phyloP scores from a whole-genome alignment of 2,888 invertebrate genomes.

The Lathronympha strigana region DNA sequence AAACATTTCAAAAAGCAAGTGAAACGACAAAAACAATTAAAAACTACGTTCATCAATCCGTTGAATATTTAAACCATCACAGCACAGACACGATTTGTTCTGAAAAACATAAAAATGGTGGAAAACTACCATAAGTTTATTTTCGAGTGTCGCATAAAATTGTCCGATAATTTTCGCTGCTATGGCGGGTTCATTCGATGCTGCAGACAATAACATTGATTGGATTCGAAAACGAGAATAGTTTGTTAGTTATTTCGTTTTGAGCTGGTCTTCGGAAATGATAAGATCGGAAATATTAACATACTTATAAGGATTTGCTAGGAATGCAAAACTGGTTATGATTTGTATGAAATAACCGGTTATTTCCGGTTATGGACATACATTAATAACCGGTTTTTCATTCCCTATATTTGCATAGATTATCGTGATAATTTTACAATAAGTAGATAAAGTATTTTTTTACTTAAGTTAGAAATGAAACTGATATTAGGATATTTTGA shows the following conservation, averaged over 20 bases:
- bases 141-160: not conserved
- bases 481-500: no score
- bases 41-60: constrained; percentile 13
- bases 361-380: no score
- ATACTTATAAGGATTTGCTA: no score
- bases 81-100: not conserved
- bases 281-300: not conserved
- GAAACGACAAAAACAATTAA: constrained; percentile 3
- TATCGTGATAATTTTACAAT: no score
- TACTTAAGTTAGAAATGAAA: no score
- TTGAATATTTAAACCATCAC: constrained; percentile 20
- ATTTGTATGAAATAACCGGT: no score
- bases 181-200: not conserved
- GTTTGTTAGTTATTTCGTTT: not conserved
- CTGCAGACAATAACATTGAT: constrained; percentile 2
- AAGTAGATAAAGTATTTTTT: no score
- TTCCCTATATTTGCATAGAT: no score
- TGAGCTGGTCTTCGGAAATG: not conserved
- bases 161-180: not conserved
- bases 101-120: not conserved
- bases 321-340: no score
- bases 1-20: not conserved
- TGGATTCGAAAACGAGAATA: constrained; percentile 4
- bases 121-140: constrained; percentile 12
- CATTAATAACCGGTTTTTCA: no score